Evolutionary conservation across 1,140 invertebrate genomes (phyloP), one percentile per base, ranked within the genome.

Genomic region (Leucophenga varia): DNA sequence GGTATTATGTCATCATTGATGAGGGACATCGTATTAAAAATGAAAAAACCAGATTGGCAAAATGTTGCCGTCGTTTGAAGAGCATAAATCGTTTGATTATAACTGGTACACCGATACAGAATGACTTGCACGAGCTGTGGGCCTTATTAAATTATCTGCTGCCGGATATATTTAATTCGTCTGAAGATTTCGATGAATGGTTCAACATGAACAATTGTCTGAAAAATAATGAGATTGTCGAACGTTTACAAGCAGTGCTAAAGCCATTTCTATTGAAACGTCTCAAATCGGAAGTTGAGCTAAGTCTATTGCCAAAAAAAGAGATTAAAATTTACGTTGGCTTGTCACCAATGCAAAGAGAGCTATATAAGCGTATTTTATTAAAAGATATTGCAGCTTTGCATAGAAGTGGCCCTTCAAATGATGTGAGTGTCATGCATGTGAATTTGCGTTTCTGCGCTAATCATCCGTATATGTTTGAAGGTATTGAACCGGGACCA

Each of bases 361-460:
- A 99, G 77, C 98, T 95, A 95, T 96, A 99, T 67, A 98, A 95
- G 7, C 98, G 97, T 77, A 92, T 99, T 17, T 74, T 99, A 6
- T 94, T 99, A 88, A 99, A 99, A 76, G 97, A 99, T 71, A 98
- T 99, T 69, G 97, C n/a, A n/a, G n/a, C n/a, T n/a, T n/a, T n/a
- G n/a, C n/a, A n/a, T n/a, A n/a, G n/a, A n/a, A n/a, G n/a, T n/a
- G n/a, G n/a, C n/a, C n/a, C n/a, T n/a, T n/a, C n/a, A n/a, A n/a
- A n/a, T n/a, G n/a, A n/a, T n/a, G n/a, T n/a, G n/a, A n/a, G n/a
- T n/a, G n/a, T n/a, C n/a, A 99, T 99, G 77, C 82, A 99, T 0
- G 99, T 99, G 97, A 97, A 99, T 78, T 76, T 99, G 55, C 81
- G 95, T 5, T 98, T 98, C 71, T 99, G 96, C 74, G 91, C 90